Conservation (phyloP, 2,797 vertebrate species). For the Acrocephalus scirpaceus region DNA sequence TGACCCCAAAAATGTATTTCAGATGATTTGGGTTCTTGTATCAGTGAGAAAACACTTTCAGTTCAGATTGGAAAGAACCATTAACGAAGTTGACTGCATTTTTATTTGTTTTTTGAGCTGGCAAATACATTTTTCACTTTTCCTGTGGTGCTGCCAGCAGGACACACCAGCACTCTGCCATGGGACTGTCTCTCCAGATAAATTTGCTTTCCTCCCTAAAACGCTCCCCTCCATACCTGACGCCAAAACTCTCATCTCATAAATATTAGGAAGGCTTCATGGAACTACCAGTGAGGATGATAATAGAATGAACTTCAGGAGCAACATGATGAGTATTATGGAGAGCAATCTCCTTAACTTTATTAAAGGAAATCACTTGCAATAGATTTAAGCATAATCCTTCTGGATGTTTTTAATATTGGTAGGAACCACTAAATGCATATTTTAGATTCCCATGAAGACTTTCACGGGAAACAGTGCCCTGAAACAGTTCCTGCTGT, state of each 20-base stretch:
- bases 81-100: neutral
- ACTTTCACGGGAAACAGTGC: neutral
- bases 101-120: neutral
- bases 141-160: neutral
- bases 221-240: neutral
- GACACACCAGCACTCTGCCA: neutral
- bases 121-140: neutral
- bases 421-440: neutral
- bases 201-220: neutral
- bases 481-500: neutral
- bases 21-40: neutral
- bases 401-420: neutral
- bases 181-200: neutral
- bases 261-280: neutral
- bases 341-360: slow-evolving; percentile 53
- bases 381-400: slow-evolving; percentile 44
- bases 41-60: neutral
- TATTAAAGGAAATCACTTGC: slow-evolving; percentile 40
- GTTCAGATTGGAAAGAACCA: neutral
- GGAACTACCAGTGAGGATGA: neutral
- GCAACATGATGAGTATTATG: slow-evolving; percentile 5
- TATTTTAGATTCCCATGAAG: neutral
- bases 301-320: slow-evolving; percentile 19
- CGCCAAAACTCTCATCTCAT: neutral
- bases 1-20: neutral